Percentiles rank a stretch among this genome's conserved stretches.
Evolutionary conservation across 2,888 invertebrate species (phyloP).

Genomic region (Plemyria rubiginata): DNA sequence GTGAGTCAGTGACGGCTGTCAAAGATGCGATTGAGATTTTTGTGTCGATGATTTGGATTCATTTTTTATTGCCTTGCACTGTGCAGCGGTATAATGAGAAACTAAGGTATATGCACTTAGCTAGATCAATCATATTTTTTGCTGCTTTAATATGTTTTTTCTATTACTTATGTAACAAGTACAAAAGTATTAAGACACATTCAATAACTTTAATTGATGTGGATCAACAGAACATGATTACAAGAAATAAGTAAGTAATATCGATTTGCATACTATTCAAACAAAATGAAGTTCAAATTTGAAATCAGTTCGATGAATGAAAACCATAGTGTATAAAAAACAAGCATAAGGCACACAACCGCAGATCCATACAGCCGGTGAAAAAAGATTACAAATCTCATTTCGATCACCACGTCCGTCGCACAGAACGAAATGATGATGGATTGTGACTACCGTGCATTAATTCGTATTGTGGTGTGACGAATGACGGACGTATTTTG

Average conservation of each 20-base stretch:
- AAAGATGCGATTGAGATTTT: conserved; percentile 30
- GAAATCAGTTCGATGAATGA: conserved; percentile 19
- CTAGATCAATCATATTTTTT: conserved; percentile 2
- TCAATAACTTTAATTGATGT: too few species aligned
- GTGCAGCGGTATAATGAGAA: conserved; percentile 28
- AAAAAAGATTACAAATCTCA: conserved; percentile 39
- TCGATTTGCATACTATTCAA: too few species aligned
- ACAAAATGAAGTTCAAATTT: background rate
- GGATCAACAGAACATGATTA: too few species aligned
- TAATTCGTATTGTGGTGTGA: conserved; percentile 41
- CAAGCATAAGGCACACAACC: conserved; percentile 25
- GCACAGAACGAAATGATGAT: conserved; percentile 42
- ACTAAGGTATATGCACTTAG: conserved; percentile 2
- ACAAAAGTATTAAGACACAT: too few species aligned
- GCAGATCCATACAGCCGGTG: conserved; percentile 17
- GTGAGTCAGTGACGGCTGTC: conserved; percentile 39
- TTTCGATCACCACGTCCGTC: conserved; percentile 25
- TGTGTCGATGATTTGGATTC: conserved; percentile 24
- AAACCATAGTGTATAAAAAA: conserved; percentile 16
- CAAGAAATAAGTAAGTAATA: too few species aligned
- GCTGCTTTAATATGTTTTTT: too few species aligned
- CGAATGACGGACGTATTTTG: conserved; percentile 32
- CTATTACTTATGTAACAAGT: too few species aligned
- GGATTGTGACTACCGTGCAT: conserved; percentile 38
- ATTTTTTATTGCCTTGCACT: conserved; percentile 30